Base-by-base conservation (phyloP, 2,113 vertebrate species). In the Donacobius atricapilla region DNA sequence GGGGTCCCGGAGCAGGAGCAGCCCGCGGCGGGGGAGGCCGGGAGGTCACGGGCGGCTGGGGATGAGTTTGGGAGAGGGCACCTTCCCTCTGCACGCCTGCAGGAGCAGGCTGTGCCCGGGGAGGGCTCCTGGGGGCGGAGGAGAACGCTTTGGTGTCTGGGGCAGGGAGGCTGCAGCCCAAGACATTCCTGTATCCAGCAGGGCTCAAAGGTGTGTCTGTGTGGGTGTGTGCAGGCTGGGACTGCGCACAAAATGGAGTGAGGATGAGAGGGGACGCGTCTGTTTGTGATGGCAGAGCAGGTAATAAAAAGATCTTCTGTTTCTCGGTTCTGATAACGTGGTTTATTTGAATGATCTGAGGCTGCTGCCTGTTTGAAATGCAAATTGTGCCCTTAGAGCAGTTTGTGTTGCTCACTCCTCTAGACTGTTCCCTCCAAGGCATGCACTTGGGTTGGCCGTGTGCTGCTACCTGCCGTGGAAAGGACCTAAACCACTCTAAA, bases 291-390 rank as follows among this genome's bases (percentile, higher is more conserved):
- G 70, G 72, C 24, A 50, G 88, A 86, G 75, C 20, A 70, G 83
- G 85, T 75, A 93, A 89, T 69, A 50, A 84, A 93, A 95, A 87
- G 76, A 68, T 90, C 68, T 85, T 68, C 68, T 92, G 68, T 92
- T 92, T 87, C 94, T 89, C 64, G 37, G 42, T 71, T 81, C 79
- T 94, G 94, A 96, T 94, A 96, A 81, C 1, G 8, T 81, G 92
- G 8, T 84, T 95, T 92, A 84, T 94, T 90, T 89, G 92, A 92
- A 68, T 89, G 86, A 90, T 93, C 79, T 93, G 88, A 96, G 93
- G 60, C 92, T 90, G 88, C 37, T 96, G 79, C 64, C 85, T 94
- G 90, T 94, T 96, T 96, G 96, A 96, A 97, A 95, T 93, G 96
- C 86, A 93, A 87, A 96, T 96, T 3, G 86, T 97, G 88, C 93